Percentiles rank a stretch among this genome's conserved stretches.
Evolutionary conservation across 2,888 invertebrate genomes (phyloP).

Genomic region (Antheraea yamamai): DNA sequence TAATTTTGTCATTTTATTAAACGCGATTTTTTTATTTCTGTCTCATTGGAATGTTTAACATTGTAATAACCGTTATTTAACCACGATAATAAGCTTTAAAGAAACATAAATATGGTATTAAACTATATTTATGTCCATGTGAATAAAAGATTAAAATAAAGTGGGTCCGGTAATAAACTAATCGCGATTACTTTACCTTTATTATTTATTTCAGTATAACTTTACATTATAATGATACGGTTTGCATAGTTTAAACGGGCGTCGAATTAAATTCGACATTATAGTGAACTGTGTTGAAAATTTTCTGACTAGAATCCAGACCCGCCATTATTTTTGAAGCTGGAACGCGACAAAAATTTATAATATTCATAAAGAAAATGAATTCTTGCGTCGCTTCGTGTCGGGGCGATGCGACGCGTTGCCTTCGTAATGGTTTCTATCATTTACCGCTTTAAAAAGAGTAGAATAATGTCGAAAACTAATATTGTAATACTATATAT

Average conservation of each 20-base stretch:
- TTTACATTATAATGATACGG: neutral
- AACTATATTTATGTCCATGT: too few relatives aligned
- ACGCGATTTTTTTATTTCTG: too few relatives aligned
- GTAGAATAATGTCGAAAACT: neutral
- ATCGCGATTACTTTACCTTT: too few relatives aligned
- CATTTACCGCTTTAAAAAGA: constrained; percentile 13
- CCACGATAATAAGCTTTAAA: too few relatives aligned
- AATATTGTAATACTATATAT: neutral
- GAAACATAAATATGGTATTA: too few relatives aligned
- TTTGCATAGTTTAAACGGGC: neutral
- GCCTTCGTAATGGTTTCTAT: constrained; percentile 15
- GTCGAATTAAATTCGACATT: neutral
- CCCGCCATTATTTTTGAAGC: constrained; percentile 42
- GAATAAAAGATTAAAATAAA: too few relatives aligned
- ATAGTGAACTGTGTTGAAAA: constrained; percentile 29
- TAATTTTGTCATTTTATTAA: too few relatives aligned
- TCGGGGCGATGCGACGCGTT: constrained; percentile 18
- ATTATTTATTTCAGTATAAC: neutral
- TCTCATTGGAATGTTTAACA: too few relatives aligned
- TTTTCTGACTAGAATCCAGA: constrained; percentile 24
- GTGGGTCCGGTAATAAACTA: neutral
- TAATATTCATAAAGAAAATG: constrained; percentile 62
- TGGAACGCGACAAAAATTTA: constrained; percentile 51
- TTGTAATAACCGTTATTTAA: too few relatives aligned
- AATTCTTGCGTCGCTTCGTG: constrained; percentile 38